A percentile compares a stretch with the other conserved stretches of the same genome.
Evolutionary conservation across 2,113 vertebrate species (phyloP).

Genomic region (Crocuta crocuta): DNA sequence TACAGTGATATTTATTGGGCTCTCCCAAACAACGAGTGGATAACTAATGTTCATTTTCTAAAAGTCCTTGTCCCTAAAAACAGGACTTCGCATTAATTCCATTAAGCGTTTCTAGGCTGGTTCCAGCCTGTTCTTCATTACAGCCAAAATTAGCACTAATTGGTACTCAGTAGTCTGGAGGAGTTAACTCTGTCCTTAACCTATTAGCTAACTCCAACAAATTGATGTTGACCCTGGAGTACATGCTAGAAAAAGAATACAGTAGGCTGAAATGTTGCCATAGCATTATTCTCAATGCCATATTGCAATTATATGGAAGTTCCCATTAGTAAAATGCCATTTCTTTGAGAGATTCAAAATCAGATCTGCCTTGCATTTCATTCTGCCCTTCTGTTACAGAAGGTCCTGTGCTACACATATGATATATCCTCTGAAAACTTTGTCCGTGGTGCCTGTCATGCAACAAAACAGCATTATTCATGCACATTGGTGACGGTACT

Average conservation of each 20-base stretch:
- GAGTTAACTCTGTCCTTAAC: conserved; percentile 43
- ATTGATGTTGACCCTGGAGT: not conserved
- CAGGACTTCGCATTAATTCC: not conserved
- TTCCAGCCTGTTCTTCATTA: conserved; percentile 30
- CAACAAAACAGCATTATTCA: not conserved
- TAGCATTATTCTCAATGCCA: not conserved
- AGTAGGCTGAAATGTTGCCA: not conserved
- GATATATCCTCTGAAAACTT: not conserved
- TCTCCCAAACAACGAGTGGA: not conserved
- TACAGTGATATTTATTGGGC: not conserved
- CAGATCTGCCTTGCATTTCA: not conserved
- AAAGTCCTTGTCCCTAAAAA: conserved; percentile 13
- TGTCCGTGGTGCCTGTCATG: not conserved
- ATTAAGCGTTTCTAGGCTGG: conserved; percentile 37
- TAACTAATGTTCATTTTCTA: not conserved
- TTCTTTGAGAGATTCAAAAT: not conserved
- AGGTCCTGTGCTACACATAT: not conserved
- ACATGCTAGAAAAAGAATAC: not conserved
- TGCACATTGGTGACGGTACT: not conserved
- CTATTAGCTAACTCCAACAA: conserved; percentile 57
- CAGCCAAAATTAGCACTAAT: conserved; percentile 47
- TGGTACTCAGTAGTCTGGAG: conserved; percentile 40
- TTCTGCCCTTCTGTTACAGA: not conserved
- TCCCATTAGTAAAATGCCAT: conserved; percentile 7
- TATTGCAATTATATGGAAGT: not conserved